A percentile compares a stretch with the other conserved stretches of the same genome.
Evolutionary conservation across 2,888 invertebrate genomes (phyloP).

Genomic region (Drosophila anomalata): DNA sequence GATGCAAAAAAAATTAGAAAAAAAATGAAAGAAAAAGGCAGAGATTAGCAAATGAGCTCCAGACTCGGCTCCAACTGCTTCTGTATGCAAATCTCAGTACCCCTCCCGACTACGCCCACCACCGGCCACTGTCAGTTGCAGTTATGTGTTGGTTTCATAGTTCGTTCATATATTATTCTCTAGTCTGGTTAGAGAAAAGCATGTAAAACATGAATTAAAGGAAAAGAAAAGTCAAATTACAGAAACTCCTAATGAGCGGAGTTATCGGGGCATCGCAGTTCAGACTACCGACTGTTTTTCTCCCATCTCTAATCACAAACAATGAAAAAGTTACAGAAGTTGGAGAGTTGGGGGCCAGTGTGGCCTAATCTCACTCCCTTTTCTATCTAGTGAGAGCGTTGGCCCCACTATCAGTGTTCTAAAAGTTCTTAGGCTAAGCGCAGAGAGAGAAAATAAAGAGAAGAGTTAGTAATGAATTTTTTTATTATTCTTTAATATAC

Average conservation of each 20-base stretch:
- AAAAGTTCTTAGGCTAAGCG: conserved; percentile 14
- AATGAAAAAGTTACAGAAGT: conserved; percentile 70
- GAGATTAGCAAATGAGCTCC: conserved; percentile 68
- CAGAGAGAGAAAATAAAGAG: not conserved
- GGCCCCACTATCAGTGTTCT: conserved; percentile 60
- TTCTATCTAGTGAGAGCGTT: conserved; percentile 22
- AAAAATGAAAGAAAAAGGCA: conserved; percentile 14
- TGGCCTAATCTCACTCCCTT: conserved; percentile 10
- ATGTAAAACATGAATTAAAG: conserved; percentile 9
- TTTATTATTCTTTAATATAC: not conserved
- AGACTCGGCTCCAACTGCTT: conserved; percentile 18
- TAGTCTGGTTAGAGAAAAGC: not conserved
- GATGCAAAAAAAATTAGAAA: conserved; percentile 41
- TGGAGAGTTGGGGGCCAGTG: conserved; percentile 56
- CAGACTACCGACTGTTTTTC: conserved; percentile 2
- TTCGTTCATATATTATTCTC: conserved; percentile 27
- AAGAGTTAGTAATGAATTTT: too few relatives aligned
- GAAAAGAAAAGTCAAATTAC: conserved; percentile 36
- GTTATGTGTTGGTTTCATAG: conserved; percentile 39
- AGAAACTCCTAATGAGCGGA: conserved; percentile 27
- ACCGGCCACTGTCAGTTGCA: conserved; percentile 61
- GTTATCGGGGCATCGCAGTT: conserved; percentile 27
- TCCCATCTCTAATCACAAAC: conserved; percentile 67
- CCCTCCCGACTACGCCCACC: conserved; percentile 67
- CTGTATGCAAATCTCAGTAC: conserved; percentile 57